Percentiles rank a stretch among this genome's conserved stretches.
phyloP scores from a whole-genome alignment of 1,140 invertebrate species.

The Eueides isabella region DNA sequence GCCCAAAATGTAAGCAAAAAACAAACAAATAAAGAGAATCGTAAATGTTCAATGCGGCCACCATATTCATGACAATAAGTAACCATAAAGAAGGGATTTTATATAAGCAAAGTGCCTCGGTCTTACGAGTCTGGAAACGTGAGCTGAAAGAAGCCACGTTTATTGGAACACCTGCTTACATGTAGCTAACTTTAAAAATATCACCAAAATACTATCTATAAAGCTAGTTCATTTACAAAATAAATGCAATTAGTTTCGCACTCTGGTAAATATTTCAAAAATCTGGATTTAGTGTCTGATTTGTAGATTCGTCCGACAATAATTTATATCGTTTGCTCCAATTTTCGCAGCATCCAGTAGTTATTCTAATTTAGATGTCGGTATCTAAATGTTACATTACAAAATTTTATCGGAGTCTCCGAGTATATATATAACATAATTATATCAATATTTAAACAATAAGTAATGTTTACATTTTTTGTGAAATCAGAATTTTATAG shows the following conservation, averaged over 20 bases:
- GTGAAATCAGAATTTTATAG: no score
- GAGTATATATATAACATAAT: no score
- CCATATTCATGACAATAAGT: slow-evolving; percentile 64
- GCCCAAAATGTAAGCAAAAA: not conserved
- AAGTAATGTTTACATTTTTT: no score
- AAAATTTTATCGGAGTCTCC: no score
- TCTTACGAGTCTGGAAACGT: slow-evolving; percentile 64
- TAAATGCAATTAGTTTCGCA: slow-evolving; percentile 35
- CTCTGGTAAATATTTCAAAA: slow-evolving; percentile 18
- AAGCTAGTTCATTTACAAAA: slow-evolving; percentile 32
- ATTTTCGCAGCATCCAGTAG: no score
- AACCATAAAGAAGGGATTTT: slow-evolving; percentile 68
- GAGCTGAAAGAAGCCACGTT: slow-evolving; percentile 61
- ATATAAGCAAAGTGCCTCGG: slow-evolving; percentile 62
- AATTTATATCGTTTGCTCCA: no score
- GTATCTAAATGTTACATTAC: no score
- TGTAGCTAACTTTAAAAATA: slow-evolving; percentile 48
- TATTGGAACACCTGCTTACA: slow-evolving; percentile 71
- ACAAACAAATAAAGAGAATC: slow-evolving; percentile 46
- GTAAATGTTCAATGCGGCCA: slow-evolving; percentile 52
- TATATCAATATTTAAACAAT: no score
- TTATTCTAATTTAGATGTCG: no score
- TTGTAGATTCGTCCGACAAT: no score
- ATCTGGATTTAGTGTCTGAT: no score
- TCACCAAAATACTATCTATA: slow-evolving; percentile 26